Conservation (phyloP, 2,113 vertebrate species). For the Rynchops niger region DNA sequence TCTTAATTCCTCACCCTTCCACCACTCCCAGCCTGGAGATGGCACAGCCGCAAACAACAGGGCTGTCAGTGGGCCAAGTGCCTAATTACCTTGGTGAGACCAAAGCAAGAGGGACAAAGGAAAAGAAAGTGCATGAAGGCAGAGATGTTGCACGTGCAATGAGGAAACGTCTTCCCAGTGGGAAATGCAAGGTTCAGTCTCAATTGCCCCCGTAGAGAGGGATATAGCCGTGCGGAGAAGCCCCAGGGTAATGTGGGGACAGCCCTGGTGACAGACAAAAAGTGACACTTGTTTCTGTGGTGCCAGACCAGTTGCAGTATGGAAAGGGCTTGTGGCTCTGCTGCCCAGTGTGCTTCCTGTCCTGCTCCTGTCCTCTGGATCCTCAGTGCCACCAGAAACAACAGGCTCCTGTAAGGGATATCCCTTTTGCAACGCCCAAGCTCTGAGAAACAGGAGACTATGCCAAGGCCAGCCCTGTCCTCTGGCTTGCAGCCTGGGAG, state of each 20-base stretch:
- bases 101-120: background rate
- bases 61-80: background rate
- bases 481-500: background rate
- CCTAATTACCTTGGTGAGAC: background rate
- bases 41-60: accelerated
- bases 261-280: background rate
- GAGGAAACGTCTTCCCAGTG: background rate
- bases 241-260: background rate
- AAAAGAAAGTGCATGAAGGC: background rate
- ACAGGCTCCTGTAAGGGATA: background rate
- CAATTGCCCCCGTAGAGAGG: background rate
- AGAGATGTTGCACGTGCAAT: background rate
- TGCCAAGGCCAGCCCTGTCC: background rate
- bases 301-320: background rate
- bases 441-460: background rate
- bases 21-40: background rate
- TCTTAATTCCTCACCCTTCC: background rate
- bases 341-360: background rate
- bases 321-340: background rate
- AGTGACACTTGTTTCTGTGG: background rate
- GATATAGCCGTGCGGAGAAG: accelerated
- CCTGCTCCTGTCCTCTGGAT: background rate
- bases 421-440: background rate
- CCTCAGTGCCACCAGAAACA: background rate
- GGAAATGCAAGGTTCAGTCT: background rate